These are phyloP conservation scores for Delia radicum DNA, from an alignment of 1,140 invertebrate species.

Conservation along the genomic window DNA sequence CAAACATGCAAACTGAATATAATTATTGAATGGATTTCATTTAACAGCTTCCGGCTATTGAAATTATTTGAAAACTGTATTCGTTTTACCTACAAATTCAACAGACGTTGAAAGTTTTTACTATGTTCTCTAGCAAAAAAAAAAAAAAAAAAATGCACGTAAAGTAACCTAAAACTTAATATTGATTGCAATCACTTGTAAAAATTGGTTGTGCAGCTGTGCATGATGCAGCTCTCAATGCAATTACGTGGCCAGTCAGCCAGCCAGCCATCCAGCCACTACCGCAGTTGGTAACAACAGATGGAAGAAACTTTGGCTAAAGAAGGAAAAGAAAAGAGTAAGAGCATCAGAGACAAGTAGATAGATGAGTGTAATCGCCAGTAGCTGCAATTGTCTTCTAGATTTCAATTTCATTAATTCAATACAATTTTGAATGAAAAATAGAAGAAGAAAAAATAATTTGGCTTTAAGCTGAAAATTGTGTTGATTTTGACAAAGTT, in stretches of 20 bases:
- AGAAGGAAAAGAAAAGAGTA: not conserved
- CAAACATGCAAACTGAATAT: not conserved
- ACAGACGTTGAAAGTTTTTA: slow-evolving; percentile 1
- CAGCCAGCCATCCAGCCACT: not conserved
- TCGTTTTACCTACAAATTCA: not conserved
- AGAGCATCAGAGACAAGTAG: not conserved
- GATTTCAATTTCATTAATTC: slow-evolving; percentile 23
- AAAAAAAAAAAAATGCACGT: no score
- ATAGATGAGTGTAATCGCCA: slow-evolving; percentile 16
- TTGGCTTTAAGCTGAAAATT: not conserved
- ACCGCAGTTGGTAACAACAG: not conserved
- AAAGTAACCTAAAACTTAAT: slow-evolving; percentile 18
- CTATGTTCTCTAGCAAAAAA: not conserved
- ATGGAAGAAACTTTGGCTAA: not conserved
- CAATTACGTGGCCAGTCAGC: not conserved
- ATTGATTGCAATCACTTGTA: slow-evolving; percentile 26
- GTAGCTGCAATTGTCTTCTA: slow-evolving; percentile 25
- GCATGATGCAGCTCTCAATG: slow-evolving; percentile 9
- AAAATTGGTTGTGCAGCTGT: slow-evolving; percentile 13
- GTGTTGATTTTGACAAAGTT: slow-evolving; percentile 21
- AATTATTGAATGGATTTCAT: slow-evolving; percentile 8
- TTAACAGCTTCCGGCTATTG: slow-evolving; percentile 19
- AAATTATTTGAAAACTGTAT: not conserved
- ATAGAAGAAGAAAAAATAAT: no score
- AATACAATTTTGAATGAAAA: slow-evolving; percentile 8